Percentiles rank a stretch among this genome's conserved stretches.
phyloP scores from a whole-genome alignment of 2,888 invertebrate species.

The Apamea sordens region DNA sequence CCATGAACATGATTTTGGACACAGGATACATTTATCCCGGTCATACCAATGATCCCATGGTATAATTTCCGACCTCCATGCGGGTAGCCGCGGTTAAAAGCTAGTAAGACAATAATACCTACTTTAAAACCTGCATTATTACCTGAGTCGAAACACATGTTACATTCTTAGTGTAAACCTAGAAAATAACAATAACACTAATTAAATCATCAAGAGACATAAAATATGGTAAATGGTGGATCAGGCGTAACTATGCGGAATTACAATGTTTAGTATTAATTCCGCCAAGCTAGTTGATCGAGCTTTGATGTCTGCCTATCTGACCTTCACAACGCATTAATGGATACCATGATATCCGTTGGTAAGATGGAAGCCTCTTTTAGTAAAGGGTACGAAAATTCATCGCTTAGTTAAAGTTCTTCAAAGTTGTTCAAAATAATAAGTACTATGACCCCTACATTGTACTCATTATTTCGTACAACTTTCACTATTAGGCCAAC shows the following conservation, averaged over 20 bases:
- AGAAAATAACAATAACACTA: conserved; percentile 54
- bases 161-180: conserved; percentile 82
- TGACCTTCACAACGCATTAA: background rate
- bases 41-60: background rate
- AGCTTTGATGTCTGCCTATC: background rate
- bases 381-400: background rate
- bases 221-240: background rate
- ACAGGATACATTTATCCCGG: background rate
- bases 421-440: background rate
- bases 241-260: background rate
- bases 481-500: background rate
- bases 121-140: conserved; percentile 45
- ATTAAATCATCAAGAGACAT: background rate
- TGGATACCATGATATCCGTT: background rate
- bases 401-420: background rate
- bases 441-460: background rate
- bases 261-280: background rate
- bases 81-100: background rate
- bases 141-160: conserved; percentile 81
- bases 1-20: background rate
- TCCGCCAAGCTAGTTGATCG: background rate
- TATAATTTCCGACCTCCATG: background rate
- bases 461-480: background rate
- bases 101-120: background rate
- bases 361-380: background rate